Evolutionary conservation across 2,797 vertebrate species (phyloP), one percentile per base, ranked within the genome.

Genomic region (Moxostoma hubbsi): DNA sequence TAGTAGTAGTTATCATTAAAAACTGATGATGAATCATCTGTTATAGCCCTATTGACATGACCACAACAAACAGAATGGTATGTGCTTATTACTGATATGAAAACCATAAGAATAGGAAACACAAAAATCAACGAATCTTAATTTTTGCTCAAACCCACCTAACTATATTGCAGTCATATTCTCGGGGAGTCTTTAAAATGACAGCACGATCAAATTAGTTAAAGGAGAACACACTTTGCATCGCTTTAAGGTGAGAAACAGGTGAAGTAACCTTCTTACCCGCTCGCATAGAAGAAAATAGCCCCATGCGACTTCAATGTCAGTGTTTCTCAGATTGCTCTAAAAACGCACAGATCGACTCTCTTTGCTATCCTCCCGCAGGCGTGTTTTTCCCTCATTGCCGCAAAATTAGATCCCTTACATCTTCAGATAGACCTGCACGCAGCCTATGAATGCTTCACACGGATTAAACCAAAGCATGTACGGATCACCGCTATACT

Each of bases 291-390:
- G 36, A 73, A 77, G 72, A 82, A 54, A 85, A 72, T 83, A 83
- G 79, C 74, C 85, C 84, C 85, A 86, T 86, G 71, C 73, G 82
- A 84, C 74, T 81, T 71, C 16, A 73, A 66, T 62, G 47, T 55
- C 66, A 16, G 47, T 66, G 79, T 58, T 66, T 73, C 51, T 77
- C 69, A 71, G 63, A 45, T 75, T 74, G 82, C 68, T 69, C 67
- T 64, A 53, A 50, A 49, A 80, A 67, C 36, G 49, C 53, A 46
- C 62, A 51, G 15, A 54, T 46, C 55, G 47, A 24, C n/a, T 66
- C 6, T 24, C 12, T 12, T 12, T 53, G 49, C 12, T 24, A 15
- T 9, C 62, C 62, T 53, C 47, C 54, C 7, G 24, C 43, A 54
- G 15, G 9, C 54, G 49, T 24, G 9, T 12, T 49, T 59, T 67